Base-by-base conservation (phyloP, 2,113 vertebrate genomes). In the Prunella himalayana region DNA sequence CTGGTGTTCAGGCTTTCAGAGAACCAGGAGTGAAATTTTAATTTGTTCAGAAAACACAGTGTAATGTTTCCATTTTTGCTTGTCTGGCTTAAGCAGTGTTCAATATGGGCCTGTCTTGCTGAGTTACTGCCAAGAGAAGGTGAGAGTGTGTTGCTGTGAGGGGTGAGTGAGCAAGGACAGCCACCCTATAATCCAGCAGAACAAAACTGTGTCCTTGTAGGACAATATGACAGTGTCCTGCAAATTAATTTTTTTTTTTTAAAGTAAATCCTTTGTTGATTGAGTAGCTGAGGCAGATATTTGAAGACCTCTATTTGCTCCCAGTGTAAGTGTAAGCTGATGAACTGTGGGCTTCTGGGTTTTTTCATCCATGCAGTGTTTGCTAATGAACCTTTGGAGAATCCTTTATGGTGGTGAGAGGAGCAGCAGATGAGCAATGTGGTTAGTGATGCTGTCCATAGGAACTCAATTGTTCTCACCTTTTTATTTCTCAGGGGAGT, bases 41-140 rank as follows among this genome's bases (percentile, higher is more conserved):
- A 92, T 95, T 94, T 86, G 68, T 69, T 57, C 69, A 82, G 88
- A 92, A 97, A 96, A 71, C 45, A 41, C 49, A 54, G n/a, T 4
- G 22, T 60, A 54, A 94, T 78, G 44, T 63, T 84, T 59, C 11
- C 31, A 37, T 84, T 96, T 91, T 85, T 95, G 92, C 68, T 87
- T 93, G 69, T 78, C 86, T 85, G 84, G 69, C 60, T 54, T 86
- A 92, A 90, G 56, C 61, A 51, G 54, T 30, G 30, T 65, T 96
- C 90, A 77, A 6, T 66, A 28, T 64, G 49, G 53, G 45, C 8
- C 63, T 83, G 71, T 70, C 73, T 63, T 61, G n/a, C 69, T 60
- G 70, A 73, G 79, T 95, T 90, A 45, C 50, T 56, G 76, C 91
- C 44, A 63, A 49, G 88, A 60, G 78, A 79, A 86, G 64, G 65